phyloP scores from a whole-genome alignment of 2,888 invertebrate species.

The Hirtodrosophila alboralis region DNA sequence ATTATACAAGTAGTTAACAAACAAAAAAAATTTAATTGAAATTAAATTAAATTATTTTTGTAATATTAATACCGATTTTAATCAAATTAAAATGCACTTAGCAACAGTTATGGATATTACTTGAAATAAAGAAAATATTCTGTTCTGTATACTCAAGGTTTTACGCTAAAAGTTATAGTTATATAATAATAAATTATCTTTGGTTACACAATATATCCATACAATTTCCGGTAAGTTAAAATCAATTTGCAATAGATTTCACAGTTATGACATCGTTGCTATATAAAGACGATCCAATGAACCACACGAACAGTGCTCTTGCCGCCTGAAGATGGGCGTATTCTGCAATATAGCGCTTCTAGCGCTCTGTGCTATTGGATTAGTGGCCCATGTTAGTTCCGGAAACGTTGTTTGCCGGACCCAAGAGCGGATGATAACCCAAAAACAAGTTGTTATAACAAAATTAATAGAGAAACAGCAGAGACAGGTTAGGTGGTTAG shows the following conservation, averaged over 20 bases:
- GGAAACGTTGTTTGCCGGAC: neutral
- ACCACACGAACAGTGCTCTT: constrained; percentile 1
- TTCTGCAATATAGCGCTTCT: constrained; percentile 5
- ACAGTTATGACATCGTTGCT: constrained; percentile 4
- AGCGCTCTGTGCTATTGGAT: constrained; percentile 3
- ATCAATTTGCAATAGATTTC: constrained; percentile 3
- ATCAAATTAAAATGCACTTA: no score
- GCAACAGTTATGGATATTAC: no score
- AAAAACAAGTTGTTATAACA: neutral
- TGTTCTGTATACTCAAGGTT: no score
- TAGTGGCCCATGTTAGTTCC: neutral
- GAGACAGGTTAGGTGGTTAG: neutral
- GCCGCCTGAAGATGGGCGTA: constrained; percentile 6
- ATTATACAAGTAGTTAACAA: no score
- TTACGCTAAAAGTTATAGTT: neutral
- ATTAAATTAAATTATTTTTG: no score
- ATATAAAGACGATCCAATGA: constrained; percentile 7
- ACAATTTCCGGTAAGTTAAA: neutral
- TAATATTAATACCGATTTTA: no score
- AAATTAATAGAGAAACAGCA: neutral
- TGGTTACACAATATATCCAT: neutral
- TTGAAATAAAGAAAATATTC: no score
- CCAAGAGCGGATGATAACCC: neutral
- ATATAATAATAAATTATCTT: neutral
- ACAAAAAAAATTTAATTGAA: no score